Conservation (phyloP, 2,113 vertebrate genomes). For the Miniopterus natalensis region DNA sequence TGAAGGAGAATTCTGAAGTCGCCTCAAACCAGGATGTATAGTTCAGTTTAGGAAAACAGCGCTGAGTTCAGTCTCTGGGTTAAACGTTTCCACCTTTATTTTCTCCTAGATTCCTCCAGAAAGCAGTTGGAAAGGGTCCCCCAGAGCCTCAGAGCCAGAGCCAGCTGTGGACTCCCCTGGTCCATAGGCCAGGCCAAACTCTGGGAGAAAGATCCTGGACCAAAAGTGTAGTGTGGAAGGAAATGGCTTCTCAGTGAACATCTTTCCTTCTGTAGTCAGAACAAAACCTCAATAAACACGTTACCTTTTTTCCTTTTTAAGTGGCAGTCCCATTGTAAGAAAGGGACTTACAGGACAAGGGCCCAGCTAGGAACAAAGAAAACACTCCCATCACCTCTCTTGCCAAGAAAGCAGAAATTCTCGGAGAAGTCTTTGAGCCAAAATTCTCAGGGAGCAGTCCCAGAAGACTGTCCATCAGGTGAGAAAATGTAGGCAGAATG, state of each 20-base stretch:
- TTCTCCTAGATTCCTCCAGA: neutral
- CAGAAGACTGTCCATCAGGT: neutral
- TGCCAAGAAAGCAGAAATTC: conserved; percentile 61
- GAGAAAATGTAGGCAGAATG: conserved; percentile 31
- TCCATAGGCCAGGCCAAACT: neutral
- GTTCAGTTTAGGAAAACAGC: neutral
- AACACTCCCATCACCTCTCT: neutral
- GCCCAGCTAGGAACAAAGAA: conserved; percentile 34
- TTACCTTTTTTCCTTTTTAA: neutral
- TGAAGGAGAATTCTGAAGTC: neutral
- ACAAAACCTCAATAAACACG: neutral
- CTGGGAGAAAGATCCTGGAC: neutral
- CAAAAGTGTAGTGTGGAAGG: neutral
- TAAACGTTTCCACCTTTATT: conserved; percentile 31
- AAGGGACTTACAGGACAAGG: neutral
- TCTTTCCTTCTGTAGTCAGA: neutral
- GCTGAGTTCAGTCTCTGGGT: neutral
- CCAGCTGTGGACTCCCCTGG: too few relatives aligned
- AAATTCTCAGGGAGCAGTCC: neutral
- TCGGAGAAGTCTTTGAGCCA: neutral
- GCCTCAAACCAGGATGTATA: neutral
- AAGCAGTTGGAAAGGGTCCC: neutral
- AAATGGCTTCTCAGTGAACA: neutral
- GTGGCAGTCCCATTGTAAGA: conserved; percentile 16
- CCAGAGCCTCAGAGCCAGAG: neutral